A percentile compares a stretch with the other conserved stretches of the same genome.
These are phyloP conservation scores for Prunella strophiata DNA, from an alignment of 2,797 vertebrate genomes.

Conservation along the genomic window DNA sequence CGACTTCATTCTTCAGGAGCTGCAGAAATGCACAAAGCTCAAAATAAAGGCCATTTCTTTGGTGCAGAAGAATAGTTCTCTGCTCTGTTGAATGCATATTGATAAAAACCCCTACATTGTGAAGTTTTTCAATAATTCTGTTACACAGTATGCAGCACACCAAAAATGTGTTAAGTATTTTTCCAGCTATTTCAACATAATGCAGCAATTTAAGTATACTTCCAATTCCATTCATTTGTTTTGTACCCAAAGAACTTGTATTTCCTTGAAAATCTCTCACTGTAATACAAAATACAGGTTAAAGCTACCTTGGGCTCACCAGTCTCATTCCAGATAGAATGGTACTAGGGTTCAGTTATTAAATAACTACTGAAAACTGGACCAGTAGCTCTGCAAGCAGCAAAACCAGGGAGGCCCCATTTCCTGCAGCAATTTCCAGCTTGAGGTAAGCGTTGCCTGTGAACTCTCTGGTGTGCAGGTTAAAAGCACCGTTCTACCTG, in stretches of 20 bases:
- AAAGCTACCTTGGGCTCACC: not conserved
- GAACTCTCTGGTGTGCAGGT: not conserved
- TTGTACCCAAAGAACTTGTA: not conserved
- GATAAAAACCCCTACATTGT: not conserved
- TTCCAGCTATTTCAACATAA: not conserved
- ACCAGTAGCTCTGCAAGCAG: not conserved
- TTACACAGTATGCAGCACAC: not conserved
- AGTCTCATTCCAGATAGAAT: not conserved
- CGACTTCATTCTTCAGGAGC: not conserved
- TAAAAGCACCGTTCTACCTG: not conserved
- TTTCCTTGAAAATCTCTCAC: not conserved
- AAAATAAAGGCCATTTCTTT: not conserved
- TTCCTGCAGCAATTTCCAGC: not conserved
- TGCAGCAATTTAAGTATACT: not conserved
- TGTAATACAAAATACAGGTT: not conserved
- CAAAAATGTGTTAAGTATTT: not conserved
- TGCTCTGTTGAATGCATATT: not conserved
- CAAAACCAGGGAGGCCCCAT: not conserved
- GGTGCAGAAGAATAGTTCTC: not conserved
- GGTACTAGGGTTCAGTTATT: not conserved
- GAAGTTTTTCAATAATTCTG: not conserved
- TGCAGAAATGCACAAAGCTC: not conserved
- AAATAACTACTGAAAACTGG: not conserved
- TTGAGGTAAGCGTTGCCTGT: fast-evolving
- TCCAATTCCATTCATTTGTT: not conserved